phyloP scores from a whole-genome alignment of 1,140 invertebrate genomes.

The Dicyema japonicum region DNA sequence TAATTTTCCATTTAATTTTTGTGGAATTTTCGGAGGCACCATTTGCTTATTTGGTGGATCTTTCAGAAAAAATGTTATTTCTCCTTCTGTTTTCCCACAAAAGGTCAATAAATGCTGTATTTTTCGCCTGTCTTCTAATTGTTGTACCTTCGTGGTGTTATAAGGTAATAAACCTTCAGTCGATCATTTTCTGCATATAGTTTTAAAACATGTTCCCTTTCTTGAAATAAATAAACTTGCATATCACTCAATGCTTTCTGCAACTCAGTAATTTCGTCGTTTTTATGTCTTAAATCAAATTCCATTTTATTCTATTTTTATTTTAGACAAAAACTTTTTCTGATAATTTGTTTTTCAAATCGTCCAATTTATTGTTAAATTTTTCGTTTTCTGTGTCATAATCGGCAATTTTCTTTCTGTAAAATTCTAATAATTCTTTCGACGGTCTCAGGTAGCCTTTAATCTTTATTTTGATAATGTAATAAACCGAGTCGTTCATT shows the following conservation, averaged over 20 bases:
- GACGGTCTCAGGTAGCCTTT: slow-evolving; percentile 1
- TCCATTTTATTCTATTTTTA: slow-evolving; percentile 6
- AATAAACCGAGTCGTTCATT: no score
- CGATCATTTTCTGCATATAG: slow-evolving; percentile 21
- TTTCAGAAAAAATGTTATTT: slow-evolving; percentile 19
- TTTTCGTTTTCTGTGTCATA: not conserved
- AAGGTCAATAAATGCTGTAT: slow-evolving; percentile 14
- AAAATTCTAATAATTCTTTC: slow-evolving; percentile 2
- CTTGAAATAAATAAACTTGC: no score
- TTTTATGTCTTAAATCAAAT: slow-evolving; percentile 10
- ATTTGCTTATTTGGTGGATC: slow-evolving; percentile 17
- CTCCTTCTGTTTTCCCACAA: slow-evolving; percentile 10
- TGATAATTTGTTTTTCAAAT: no score
- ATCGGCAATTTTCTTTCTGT: slow-evolving; percentile 2
- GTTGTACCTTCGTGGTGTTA: no score
- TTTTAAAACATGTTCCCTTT: slow-evolving; percentile 17
- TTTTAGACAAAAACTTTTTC: no score
- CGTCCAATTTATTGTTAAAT: slow-evolving; percentile 1
- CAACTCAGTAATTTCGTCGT: slow-evolving; percentile 18
- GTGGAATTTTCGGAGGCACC: slow-evolving; percentile 9
- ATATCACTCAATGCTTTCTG: slow-evolving; percentile 21
- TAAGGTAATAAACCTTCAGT: slow-evolving; percentile 20
- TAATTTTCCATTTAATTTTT: no score
- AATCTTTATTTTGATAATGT: no score
- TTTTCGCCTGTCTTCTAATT: slow-evolving; percentile 18